Evolutionary conservation across 2,888 invertebrate species (phyloP), one percentile per base, ranked within the genome.

Genomic region (Drosophila cracens): DNA sequence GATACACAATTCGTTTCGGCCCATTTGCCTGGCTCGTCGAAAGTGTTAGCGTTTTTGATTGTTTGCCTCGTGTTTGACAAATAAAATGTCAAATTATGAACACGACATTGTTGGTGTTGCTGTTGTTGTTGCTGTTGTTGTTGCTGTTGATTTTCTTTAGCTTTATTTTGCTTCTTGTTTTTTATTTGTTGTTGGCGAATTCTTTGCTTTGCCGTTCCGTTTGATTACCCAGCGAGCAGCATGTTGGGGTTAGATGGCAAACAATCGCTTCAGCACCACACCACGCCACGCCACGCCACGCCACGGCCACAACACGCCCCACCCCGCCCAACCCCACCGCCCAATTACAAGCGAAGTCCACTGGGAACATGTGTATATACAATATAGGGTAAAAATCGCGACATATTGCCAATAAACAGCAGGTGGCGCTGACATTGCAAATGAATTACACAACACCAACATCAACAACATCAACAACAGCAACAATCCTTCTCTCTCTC

Each of bases 41-140:
- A 70, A 67, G 71, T 78, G 70, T 71, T 74, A 36, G 52, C 68
- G 11, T 62, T 74, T 70, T 76, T 79, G 72, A 83, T 81, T 87
- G 73, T 74, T 80, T 66, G 66, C 58, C 57, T 62, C 86, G 70
- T 82, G 74, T 65, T 87, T 75, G 78, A 82, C 89, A 89, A 89
- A 86, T 89, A 86, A 87, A 87, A 84, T 86, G 85, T 84, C 87
- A 87, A 87, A 82, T 84, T 86, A 89, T 86, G 80, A 82, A 87
- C 82, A 83, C 79, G 82, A 84, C 74, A 64, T 71, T 74, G 54
- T 70, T 73, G 65, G 54, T 70, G 53, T 62, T 54, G 40, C 43
- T 62, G 34, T 51, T 34, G 49, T 0, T 36, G 58, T 57, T 21
- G 40, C 33, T 51, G 21, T 48, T 59, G 34, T 53, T 38, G 58